These are phyloP conservation scores for Cotesia congregata DNA, from an alignment of 2,888 invertebrate species.

Conservation along the genomic window DNA sequence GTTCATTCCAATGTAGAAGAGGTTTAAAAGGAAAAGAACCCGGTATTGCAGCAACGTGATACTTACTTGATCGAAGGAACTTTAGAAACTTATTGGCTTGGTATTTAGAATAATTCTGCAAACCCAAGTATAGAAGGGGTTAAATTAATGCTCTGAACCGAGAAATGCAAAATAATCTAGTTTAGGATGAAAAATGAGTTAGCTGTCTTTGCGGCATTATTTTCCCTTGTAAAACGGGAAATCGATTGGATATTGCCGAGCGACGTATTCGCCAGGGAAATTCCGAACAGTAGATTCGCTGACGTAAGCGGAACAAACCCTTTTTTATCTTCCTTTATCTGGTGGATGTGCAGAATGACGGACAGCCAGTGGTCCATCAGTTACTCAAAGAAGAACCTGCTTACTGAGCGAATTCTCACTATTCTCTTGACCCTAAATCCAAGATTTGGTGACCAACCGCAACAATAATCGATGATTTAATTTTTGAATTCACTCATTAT, in stretches of 20 bases:
- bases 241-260: conserved; percentile 48
- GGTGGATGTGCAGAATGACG: conserved; percentile 60
- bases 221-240: conserved; percentile 39
- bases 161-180: conserved; percentile 15
- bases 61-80: background rate
- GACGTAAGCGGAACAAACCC: conserved; percentile 59
- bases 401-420: conserved; percentile 41
- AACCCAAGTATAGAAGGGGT: background rate
- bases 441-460: no score
- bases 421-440: background rate
- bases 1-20: background rate
- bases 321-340: conserved; percentile 31
- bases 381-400: conserved; percentile 41
- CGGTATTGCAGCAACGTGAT: background rate
- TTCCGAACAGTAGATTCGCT: conserved; percentile 46
- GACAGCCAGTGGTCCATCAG: conserved; percentile 61
- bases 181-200: conserved; percentile 33
- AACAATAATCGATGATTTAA: no score
- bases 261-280: conserved; percentile 52
- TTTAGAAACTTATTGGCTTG: background rate
- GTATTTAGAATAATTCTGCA: no score
- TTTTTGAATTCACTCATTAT: no score
- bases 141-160: conserved; percentile 4
- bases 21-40: background rate
- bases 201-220: conserved; percentile 37